Percentiles rank a stretch among this genome's conserved stretches.
Conservation (phyloP, 2,113 vertebrate species). For the Pseudorhombus dupliciocellatus region DNA sequence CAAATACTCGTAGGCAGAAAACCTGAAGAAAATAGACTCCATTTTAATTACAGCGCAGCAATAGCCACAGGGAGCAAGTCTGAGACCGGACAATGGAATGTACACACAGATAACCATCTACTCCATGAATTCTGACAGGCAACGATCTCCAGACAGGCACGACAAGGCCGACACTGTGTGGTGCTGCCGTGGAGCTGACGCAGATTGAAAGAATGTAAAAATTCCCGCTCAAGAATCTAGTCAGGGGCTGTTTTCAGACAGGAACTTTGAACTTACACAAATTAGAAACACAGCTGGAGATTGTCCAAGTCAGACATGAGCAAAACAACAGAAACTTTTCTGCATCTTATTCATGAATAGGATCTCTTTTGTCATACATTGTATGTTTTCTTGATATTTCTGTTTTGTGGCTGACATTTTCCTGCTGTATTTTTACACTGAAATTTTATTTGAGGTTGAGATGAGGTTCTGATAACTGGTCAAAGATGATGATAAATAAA, state of each 20-base stretch:
- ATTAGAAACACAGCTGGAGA: background rate
- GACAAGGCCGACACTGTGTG: slow-evolving; percentile 23
- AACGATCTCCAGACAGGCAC: slow-evolving; percentile 18
- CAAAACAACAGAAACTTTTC: no score
- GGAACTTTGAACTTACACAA: slow-evolving; percentile 15
- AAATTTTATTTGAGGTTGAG: no score
- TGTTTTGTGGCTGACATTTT: no score
- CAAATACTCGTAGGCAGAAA: slow-evolving; percentile 21
- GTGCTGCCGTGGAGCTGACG: background rate
- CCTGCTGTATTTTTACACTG: no score
- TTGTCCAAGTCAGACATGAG: no score
- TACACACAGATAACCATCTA: slow-evolving; percentile 52
- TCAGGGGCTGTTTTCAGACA: slow-evolving; percentile 2
- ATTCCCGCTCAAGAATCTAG: slow-evolving; percentile 14
- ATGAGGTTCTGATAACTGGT: no score
- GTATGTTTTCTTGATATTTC: no score
- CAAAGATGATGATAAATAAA: background rate
- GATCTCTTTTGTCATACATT: no score
- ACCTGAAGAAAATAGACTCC: slow-evolving; percentile 40
- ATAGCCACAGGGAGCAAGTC: slow-evolving; percentile 31
- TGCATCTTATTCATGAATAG: no score
- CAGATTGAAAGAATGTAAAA: slow-evolving; percentile 25
- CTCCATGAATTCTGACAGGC: slow-evolving; percentile 28
- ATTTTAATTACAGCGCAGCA: slow-evolving; percentile 52
- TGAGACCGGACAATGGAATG: slow-evolving; percentile 60